Conservation (phyloP, 2,113 vertebrate genomes). For the Amphiprion percula region DNA sequence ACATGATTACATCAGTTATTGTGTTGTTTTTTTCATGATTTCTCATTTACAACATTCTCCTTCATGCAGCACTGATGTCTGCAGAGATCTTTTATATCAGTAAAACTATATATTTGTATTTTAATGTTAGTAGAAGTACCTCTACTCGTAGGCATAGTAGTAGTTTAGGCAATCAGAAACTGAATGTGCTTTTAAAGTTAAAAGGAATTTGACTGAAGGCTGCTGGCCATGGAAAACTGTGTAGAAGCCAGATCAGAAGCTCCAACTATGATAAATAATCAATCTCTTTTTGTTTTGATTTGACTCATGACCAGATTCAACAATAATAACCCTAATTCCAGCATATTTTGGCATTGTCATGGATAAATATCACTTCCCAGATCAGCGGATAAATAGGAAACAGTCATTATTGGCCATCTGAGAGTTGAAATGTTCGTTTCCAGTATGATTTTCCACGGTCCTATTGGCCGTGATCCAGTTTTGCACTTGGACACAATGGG, state of each 20-base stretch:
- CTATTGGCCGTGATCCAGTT: slow-evolving; percentile 52
- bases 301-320: background rate
- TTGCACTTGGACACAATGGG: slow-evolving; percentile 80
- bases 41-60: slow-evolving; percentile 7
- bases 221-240: background rate
- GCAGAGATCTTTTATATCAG: slow-evolving; percentile 21
- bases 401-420: slow-evolving; percentile 1
- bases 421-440: slow-evolving; percentile 68
- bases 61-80: slow-evolving; percentile 19
- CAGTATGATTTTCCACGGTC: slow-evolving; percentile 55
- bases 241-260: background rate
- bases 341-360: slow-evolving; percentile 3
- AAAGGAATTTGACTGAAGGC: background rate
- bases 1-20: background rate
- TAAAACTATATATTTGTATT: slow-evolving; percentile 25
- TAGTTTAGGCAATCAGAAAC: background rate
- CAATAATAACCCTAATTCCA: slow-evolving; percentile 4
- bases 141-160: slow-evolving; percentile 17
- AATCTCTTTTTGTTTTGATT: background rate
- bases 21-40: background rate
- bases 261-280: background rate
- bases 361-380: slow-evolving; percentile 32
- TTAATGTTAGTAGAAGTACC: slow-evolving; percentile 1
- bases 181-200: background rate
- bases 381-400: slow-evolving; percentile 40